phyloP scores from a whole-genome alignment of 37 sponge, comb jelly and placozoan genomes.

The Haliclona indistincta region DNA sequence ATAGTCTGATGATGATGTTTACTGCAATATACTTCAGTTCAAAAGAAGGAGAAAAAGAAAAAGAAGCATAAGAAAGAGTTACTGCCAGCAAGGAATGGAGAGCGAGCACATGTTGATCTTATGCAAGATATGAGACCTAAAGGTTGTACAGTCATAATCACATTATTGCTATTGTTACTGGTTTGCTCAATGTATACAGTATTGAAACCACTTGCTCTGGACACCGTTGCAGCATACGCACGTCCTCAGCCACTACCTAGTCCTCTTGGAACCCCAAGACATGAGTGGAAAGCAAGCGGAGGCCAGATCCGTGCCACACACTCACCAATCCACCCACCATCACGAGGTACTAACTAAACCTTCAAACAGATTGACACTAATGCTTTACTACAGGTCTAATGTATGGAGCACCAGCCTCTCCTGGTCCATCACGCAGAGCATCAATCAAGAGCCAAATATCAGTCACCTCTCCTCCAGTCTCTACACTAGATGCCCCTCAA shows the following conservation, averaged over 20 bases:
- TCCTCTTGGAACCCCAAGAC: no score
- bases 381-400: no score
- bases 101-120: not conserved
- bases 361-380: no score
- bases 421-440: no score
- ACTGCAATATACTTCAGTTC: not conserved
- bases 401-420: no score
- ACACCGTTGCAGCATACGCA: not conserved
- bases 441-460: no score
- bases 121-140: not conserved
- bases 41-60: constrained; percentile 45
- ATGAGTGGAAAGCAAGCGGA: no score
- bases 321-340: no score
- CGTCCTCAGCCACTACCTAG: not conserved
- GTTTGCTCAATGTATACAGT: not conserved
- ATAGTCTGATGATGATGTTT: not conserved
- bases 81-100: not conserved
- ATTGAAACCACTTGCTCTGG: not conserved
- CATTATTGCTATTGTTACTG: not conserved
- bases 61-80: constrained; percentile 4
- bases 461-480: no score
- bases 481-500: no score
- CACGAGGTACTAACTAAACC: no score
- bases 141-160: not conserved
- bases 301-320: no score